Conservation (phyloP, 2,888 invertebrate genomes). For the Sipha maydis region DNA sequence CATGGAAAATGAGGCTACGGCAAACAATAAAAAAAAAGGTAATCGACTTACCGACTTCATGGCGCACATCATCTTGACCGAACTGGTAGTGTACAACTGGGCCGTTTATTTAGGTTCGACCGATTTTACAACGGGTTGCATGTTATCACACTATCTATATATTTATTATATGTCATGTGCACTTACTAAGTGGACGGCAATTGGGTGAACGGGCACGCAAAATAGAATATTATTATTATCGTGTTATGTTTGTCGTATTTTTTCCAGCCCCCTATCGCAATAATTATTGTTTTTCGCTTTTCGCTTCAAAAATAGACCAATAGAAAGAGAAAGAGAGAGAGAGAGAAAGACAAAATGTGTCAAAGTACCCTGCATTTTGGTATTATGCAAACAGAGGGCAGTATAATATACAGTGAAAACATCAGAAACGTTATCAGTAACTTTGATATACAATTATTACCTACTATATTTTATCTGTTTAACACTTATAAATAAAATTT, state of each 20-base stretch:
- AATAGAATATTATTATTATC: constrained; percentile 14
- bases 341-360: neutral
- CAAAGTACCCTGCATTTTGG: neutral
- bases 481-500: neutral
- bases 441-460: no score
- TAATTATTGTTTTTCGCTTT: constrained; percentile 10
- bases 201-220: neutral
- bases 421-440: neutral
- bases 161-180: neutral
- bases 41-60: constrained; percentile 53
- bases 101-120: constrained; percentile 26
- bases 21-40: neutral
- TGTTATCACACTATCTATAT: constrained; percentile 2
- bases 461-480: neutral
- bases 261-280: neutral
- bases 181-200: neutral
- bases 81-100: constrained; percentile 28
- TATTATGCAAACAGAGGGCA: neutral
- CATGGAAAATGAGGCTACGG: neutral
- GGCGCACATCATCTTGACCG: constrained; percentile 46
- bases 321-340: no score
- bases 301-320: neutral
- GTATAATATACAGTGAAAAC: neutral
- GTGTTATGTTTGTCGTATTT: neutral
- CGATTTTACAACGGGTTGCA: constrained; percentile 33